phyloP scores from a whole-genome alignment of 2,797 vertebrate species.

The Mormyrus proboscirostris region DNA sequence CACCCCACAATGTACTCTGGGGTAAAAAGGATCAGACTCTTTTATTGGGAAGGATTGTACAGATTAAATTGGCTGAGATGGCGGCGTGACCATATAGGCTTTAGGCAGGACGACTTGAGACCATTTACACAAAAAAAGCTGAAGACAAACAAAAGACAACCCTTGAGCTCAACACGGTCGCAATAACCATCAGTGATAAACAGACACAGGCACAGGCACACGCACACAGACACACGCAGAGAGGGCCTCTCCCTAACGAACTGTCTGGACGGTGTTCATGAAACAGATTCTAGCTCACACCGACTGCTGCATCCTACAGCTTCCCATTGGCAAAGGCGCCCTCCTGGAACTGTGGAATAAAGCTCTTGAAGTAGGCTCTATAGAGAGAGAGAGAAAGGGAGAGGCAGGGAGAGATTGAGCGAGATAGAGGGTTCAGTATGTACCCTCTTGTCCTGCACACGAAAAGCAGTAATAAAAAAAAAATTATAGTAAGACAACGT shows the following conservation, averaged over 20 bases:
- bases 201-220: constrained; percentile 14
- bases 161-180: not conserved
- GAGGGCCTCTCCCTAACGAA: constrained; percentile 21
- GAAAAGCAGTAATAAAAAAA: not conserved
- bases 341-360: constrained; percentile 97
- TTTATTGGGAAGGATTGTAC: not conserved
- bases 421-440: constrained; percentile 6
- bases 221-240: constrained; percentile 16
- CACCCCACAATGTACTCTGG: not conserved
- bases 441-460: not conserved
- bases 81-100: not conserved
- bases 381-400: constrained; percentile 23
- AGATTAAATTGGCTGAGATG: not conserved
- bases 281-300: not conserved
- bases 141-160: not conserved
- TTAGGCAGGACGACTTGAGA: not conserved
- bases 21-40: not conserved
- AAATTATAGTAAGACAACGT: not conserved
- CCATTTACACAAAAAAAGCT: not conserved
- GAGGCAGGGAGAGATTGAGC: constrained; percentile 18
- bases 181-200: not conserved
- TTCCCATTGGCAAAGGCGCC: constrained; percentile 95
- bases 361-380: constrained; percentile 92
- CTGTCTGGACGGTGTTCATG: constrained; percentile 11
- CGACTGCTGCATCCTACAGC: constrained; percentile 62